Base-by-base conservation (phyloP, 2,797 vertebrate genomes). In the Mormyrus hasselquistii region DNA sequence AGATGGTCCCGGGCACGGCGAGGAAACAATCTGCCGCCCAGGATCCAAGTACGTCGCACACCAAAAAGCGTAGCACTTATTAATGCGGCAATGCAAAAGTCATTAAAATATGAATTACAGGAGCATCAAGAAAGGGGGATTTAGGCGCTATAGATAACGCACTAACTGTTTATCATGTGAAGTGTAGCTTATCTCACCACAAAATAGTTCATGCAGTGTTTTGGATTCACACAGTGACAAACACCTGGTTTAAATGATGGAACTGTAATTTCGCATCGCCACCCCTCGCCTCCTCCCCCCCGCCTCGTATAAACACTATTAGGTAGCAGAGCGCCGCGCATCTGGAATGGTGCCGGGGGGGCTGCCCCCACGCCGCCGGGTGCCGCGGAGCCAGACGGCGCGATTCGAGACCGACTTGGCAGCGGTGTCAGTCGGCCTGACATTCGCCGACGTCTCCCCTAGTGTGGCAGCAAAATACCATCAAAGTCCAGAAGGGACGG, bases 351-450 rank as follows among this genome's bases (percentile, higher is more conserved):
- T 89, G 90, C 87, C 90, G 79, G 38, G n/a, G 59, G 82, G 90
- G 88, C 85, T 47, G 90, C 82, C 88, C 88, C 34, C 69, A 57
- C 86, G 86, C 65, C 50, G 84, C 9, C 89, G 88, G 55, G 84
- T 86, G 86, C 89, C 73, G 83, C 90, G 79, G 87, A 91, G 92
- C 91, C 92, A 93, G 92, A 90, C 92, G 89, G 90, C 91, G 85
- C 50, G 91, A 90, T 92, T 92, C 91, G 55, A 73, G 47, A 90
- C 89, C 65, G 59, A 88, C 91, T 90, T 91, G 90, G 90, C 90
- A 65, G 52, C 76, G 47, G 90, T 89, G 92, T 89, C 92, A 84
- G 91, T 92, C 91, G 88, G 89, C 91, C 92, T 92, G 91, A 82
- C 88, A 69, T 53, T 57, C 29, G n/a, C 29, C 65, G 88, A 86